Conservation (phyloP, 2,113 vertebrate genomes). For the Camelus bactrianus region DNA sequence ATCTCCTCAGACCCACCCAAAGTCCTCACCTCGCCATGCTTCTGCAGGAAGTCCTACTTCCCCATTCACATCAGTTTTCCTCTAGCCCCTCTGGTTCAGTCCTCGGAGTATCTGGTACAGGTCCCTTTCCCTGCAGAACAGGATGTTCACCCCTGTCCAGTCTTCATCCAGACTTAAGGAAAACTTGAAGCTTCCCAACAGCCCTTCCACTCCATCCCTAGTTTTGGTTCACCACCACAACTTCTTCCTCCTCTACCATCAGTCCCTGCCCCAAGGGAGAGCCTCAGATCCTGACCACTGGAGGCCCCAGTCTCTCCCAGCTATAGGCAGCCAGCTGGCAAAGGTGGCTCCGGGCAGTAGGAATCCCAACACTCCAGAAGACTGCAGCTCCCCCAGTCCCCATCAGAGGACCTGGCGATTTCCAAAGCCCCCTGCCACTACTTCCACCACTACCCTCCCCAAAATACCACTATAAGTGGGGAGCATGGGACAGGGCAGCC, state of each 20-base stretch:
- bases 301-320: neutral
- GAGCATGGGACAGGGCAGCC: neutral
- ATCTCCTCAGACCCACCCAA: neutral
- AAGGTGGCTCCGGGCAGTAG: neutral
- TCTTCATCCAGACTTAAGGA: neutral
- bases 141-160: neutral
- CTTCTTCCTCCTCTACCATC: neutral
- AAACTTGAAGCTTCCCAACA: constrained; percentile 39
- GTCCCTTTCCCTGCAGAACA: neutral
- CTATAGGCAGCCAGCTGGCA: neutral
- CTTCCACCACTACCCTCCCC: neutral
- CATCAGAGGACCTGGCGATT: neutral
- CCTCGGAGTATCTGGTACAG: neutral
- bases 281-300: neutral
- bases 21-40: neutral
- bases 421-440: neutral
- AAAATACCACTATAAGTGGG: neutral
- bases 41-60: constrained; percentile 34
- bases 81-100: neutral
- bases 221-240: neutral
- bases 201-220: neutral
- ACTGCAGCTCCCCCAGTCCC: neutral
- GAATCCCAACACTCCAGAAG: neutral
- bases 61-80: neutral
- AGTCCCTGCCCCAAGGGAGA: neutral